Percentiles rank a stretch among this genome's conserved stretches.
phyloP scores from a whole-genome alignment of 2,888 invertebrate genomes.

The Adelphocoris suturalis region DNA sequence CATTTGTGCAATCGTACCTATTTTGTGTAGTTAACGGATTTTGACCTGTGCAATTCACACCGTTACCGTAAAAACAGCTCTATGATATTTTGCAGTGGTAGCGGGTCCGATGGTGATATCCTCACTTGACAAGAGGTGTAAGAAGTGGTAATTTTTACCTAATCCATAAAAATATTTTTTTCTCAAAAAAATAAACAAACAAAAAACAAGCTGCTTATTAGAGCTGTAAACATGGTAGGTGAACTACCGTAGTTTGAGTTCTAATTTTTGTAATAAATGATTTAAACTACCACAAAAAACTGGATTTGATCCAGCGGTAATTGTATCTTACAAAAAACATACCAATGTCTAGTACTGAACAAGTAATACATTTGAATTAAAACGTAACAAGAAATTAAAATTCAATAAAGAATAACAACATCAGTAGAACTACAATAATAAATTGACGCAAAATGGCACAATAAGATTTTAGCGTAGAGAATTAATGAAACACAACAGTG shows the following conservation, averaged over 20 bases:
- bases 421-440: background rate
- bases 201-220: slow-evolving; percentile 4
- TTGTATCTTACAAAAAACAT: background rate
- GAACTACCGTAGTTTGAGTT: background rate
- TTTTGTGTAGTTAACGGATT: too few species aligned
- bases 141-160: background rate
- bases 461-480: too few species aligned
- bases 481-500: too few species aligned
- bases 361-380: background rate
- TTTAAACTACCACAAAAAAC: slow-evolving; percentile 10
- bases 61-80: too few species aligned
- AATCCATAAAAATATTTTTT: slow-evolving; percentile 3
- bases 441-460: too few species aligned
- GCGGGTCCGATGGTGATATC: background rate
- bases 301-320: background rate
- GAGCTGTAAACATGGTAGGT: background rate
- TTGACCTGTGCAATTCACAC: too few species aligned
- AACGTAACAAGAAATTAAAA: slow-evolving; percentile 11
- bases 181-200: too few species aligned
- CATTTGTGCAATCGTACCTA: too few species aligned
- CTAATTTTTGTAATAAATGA: background rate
- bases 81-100: too few species aligned
- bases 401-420: background rate
- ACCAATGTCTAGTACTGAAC: background rate
- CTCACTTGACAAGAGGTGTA: background rate